Percentiles rank a stretch among this genome's conserved stretches.
Conservation (phyloP, 2,113 vertebrate genomes). For the Ophiodon elongatus region DNA sequence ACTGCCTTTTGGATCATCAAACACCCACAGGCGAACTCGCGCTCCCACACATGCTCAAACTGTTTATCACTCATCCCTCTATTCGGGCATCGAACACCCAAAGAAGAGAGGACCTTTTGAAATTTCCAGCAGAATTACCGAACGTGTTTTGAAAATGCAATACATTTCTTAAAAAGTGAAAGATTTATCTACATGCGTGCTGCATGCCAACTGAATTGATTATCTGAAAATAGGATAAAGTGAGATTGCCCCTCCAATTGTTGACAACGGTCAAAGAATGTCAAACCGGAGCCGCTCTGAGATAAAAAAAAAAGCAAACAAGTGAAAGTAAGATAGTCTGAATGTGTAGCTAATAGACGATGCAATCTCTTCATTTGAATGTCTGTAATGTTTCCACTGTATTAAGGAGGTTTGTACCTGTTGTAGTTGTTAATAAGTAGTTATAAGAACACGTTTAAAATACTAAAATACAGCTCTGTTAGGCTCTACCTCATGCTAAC, state of each 20-base stretch:
- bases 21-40: conserved; percentile 23
- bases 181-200: neutral
- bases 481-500: neutral
- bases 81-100: neutral
- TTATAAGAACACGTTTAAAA: neutral
- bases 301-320: conserved; percentile 14
- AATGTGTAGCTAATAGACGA: neutral
- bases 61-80: conserved; percentile 27
- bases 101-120: neutral
- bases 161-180: neutral
- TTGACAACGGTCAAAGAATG: conserved; percentile 47
- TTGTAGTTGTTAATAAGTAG: neutral
- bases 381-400: neutral
- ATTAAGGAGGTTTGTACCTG: neutral
- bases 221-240: conserved; percentile 13
- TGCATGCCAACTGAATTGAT: conserved; percentile 1
- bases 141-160: neutral
- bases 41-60: conserved; percentile 43
- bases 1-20: conserved; percentile 41
- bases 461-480: neutral
- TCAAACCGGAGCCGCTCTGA: neutral
- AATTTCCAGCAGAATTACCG: neutral
- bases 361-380: neutral
- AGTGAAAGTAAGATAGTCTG: conserved; percentile 18
- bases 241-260: conserved; percentile 4